Evolutionary conservation across 2,113 vertebrate species (phyloP), one percentile per base, ranked within the genome.

Genomic region (Oophaga pumilio): DNA sequence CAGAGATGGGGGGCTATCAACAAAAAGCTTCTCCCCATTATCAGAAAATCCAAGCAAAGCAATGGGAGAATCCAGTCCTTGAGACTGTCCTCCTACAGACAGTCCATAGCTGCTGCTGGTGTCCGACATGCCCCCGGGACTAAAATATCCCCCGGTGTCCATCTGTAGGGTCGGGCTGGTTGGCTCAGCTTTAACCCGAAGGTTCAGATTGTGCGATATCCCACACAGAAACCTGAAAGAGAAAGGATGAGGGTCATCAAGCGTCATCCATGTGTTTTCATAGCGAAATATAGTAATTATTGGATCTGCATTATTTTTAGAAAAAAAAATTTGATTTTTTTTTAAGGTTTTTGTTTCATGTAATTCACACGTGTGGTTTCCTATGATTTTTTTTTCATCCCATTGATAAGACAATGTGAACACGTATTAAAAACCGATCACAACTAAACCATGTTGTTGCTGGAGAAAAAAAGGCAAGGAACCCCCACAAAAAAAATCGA

Each of bases 21-120:
- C 88, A 77, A 20, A 88, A 14, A 73, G 81, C 73, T 84, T 91
- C 87, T 79, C 82, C 43, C 85, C 82, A 53, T 68, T 86, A 53
- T 87, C 86, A 26, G 86, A 88, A 22, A 78, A 86, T 53, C 68
- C 84, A 50, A 82, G 84, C 28, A 86, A 66, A 12, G 85, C 74
- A 9, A 59, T 71, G 6, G 89, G 93, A 15, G 93, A 94, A 83
- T 91, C 90, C 0, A 91, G 91, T 15, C 89, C 90, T 3, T 90
- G 86, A 0, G 91, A 91, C 59, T 85, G 89, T 24, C 77, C 89
- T 53, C 91, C 89, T 13, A 93, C 91, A 87, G 92, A 91, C 8
- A 93, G 83, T 43, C 92, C 89, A 89, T 91, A 93, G 3, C 87
- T 84, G 50, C 89, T 88, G 84, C 93, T 93, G 90, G 92, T 93